Percentiles rank a stretch among this genome's conserved stretches.
These are phyloP conservation scores for Willisornis vidua DNA, from an alignment of 2,113 vertebrate species.

Conservation along the genomic window DNA sequence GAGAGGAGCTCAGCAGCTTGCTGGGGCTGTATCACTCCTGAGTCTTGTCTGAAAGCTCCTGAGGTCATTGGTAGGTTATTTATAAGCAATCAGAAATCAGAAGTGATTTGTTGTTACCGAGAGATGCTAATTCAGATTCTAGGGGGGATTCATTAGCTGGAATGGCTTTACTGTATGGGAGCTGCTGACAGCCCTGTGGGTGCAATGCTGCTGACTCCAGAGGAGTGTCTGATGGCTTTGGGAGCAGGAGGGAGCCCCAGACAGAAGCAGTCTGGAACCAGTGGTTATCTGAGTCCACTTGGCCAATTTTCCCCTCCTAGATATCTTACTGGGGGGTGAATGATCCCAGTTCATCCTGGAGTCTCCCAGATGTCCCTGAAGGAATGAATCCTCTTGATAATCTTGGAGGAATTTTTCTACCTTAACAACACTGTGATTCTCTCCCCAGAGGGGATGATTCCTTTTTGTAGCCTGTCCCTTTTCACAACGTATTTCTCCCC, in stretches of 20 bases:
- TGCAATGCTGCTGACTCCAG: background rate
- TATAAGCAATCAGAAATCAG: conserved; percentile 31
- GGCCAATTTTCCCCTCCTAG: background rate
- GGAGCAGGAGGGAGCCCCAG: background rate
- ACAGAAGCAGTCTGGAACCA: background rate
- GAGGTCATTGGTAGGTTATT: conserved; percentile 16
- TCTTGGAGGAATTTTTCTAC: background rate
- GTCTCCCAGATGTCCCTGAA: background rate
- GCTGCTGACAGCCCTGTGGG: background rate
- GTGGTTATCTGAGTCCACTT: background rate
- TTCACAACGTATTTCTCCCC: accelerated
- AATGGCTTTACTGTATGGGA: background rate
- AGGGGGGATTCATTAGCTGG: conserved; percentile 37
- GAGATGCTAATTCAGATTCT: conserved; percentile 36
- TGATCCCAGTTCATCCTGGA: background rate
- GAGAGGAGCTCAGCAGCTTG: background rate
- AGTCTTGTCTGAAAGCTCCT: background rate
- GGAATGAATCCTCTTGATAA: background rate
- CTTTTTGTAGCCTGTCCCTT: background rate
- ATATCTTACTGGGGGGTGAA: background rate
- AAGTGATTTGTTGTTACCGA: background rate
- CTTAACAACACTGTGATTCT: background rate
- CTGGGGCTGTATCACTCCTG: background rate
- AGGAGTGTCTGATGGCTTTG: background rate
- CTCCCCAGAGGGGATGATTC: background rate